A percentile compares a stretch with the other conserved stretches of the same genome.
Conservation (phyloP, 2,797 vertebrate species). For the Ctenopoma kingsleyae region DNA sequence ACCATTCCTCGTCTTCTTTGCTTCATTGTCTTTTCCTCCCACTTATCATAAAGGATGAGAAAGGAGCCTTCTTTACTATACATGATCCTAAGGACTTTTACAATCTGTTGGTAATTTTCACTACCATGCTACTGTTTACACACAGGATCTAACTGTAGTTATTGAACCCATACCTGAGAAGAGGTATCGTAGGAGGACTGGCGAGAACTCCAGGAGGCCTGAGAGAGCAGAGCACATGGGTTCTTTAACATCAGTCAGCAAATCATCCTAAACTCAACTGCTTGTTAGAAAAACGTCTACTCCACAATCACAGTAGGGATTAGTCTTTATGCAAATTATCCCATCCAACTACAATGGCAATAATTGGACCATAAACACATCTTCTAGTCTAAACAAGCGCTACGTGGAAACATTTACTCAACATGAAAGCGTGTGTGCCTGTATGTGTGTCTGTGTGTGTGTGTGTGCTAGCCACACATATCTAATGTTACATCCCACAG, state of each 20-base stretch:
- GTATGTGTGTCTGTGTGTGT: not conserved
- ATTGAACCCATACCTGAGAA: slow-evolving; percentile 80
- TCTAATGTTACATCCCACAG: slow-evolving; percentile 64
- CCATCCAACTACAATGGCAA: slow-evolving; percentile 28
- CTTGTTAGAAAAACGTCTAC: slow-evolving; percentile 21
- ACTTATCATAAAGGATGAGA: slow-evolving; percentile 62
- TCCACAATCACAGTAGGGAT: slow-evolving; percentile 46
- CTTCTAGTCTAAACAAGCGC: slow-evolving; percentile 52
- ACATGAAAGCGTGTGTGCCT: slow-evolving; percentile 1
- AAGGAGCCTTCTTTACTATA: slow-evolving; percentile 42
- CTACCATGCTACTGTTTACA: slow-evolving; percentile 17
- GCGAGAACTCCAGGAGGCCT: slow-evolving; percentile 82
- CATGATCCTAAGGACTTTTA: slow-evolving; percentile 30
- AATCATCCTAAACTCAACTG: slow-evolving; percentile 29
- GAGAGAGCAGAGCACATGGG: slow-evolving; percentile 73
- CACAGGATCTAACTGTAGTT: slow-evolving; percentile 47
- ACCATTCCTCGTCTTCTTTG: slow-evolving; percentile 56
- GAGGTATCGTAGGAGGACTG: slow-evolving; percentile 81
- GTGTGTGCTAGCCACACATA: slow-evolving; percentile 21
- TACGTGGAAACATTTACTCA: slow-evolving; percentile 20
- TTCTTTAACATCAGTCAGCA: slow-evolving; percentile 64
- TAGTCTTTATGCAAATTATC: slow-evolving; percentile 42
- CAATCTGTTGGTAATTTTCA: slow-evolving; percentile 32
- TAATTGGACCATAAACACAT: slow-evolving; percentile 52
- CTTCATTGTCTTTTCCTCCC: slow-evolving; percentile 62